Evolutionary conservation across 2,113 vertebrate species (phyloP), one percentile per base, ranked within the genome.

Genomic region (Progne subis): DNA sequence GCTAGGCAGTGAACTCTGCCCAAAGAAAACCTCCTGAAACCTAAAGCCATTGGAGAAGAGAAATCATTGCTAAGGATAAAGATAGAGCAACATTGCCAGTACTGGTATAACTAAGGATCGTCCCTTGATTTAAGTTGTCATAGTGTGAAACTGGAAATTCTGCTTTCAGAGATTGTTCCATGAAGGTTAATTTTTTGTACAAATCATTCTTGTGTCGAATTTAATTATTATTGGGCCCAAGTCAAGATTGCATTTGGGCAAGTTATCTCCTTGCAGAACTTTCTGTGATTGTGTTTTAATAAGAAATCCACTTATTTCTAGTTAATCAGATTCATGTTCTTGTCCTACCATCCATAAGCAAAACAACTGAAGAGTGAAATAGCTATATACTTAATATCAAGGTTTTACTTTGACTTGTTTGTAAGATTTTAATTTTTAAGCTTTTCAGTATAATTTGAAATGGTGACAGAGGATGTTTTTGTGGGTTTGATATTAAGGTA

Each of bases 391-490:
- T 53, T 78, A 32, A 60, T 18, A 11, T 47, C 12, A 46, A 44
- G 12, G 2, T 55, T 94, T 65, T 85, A 64, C 69, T 90, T 67
- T 68, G 12, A 10, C 11, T 53, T 43, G 12, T 77, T 76, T 72
- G 28, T 28, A 55, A 52, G 31, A 44, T 32, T 89, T 86, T 31
- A 44, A 49, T 68, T 70, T 83, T 91, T 63, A 77, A 77, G 11
- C 20, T 82, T 82, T 76, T 50, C 18, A 14, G 16, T 53, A 50
- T 64, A 41, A 75, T 92, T 95, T 94, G 56, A 68, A 89, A 44
- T 37, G 5, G 8, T 86, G 53, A 39, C 3, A 47, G 32, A 65
- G 25, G 50, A 57, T 0, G 0, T 63, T 50, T 63, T 4, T 8
- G 20, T 24, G 16, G 18, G 14, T 34, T 82, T n/a, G 12, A 52